Evolutionary conservation across 2,888 invertebrate species (phyloP), one percentile per base, ranked within the genome.

Genomic region (Neria commutata): DNA sequence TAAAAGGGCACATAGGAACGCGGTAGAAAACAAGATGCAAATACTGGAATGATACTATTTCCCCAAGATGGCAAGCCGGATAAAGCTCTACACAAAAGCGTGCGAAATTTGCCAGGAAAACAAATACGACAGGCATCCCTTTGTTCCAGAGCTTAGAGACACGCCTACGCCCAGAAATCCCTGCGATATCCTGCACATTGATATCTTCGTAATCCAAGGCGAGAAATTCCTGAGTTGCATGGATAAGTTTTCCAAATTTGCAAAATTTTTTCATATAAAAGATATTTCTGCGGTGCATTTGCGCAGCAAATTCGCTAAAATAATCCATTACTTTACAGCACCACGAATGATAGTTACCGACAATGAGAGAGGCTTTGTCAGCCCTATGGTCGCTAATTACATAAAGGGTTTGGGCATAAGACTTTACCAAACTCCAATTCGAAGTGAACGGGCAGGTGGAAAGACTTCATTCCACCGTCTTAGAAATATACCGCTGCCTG

Each of bases 11-110:
- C 54, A 55, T n/a, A 37, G 47, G 6, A 62, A 56, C 37, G 19
- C n/a, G 3, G n/a, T 3, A 2, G 52, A 62, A 56, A 62, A 62
- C 6, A 57, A 37, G 19, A 14, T 42, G 0, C 47, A 62, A 40
- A 60, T 60, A 24, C 17, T 58, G 10, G 59, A 62, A 29, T 54
- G 33, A 25, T 59, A 46, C 3, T 59, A 59, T 14, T 59, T 58
- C 17, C 61, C 56, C 1, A 34, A 45, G 17, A 61, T 58, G 56
- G 46, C 45, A 16, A 54, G 50, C 14, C 46, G 51, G 2, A 58
- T 61, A 10, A 58, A 58, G 16, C 16, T 58, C 3, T 49, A 45
- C 24, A 56, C 50, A 0, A 26, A 23, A 24, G 4, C 46, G 2
- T 58, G 49, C 26, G 49, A 46, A 34, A 45, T 48, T 11, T 59